Evolutionary conservation across 2,888 invertebrate species (phyloP), one percentile per base, ranked within the genome.

Genomic region (Leptopilina drosophilae): DNA sequence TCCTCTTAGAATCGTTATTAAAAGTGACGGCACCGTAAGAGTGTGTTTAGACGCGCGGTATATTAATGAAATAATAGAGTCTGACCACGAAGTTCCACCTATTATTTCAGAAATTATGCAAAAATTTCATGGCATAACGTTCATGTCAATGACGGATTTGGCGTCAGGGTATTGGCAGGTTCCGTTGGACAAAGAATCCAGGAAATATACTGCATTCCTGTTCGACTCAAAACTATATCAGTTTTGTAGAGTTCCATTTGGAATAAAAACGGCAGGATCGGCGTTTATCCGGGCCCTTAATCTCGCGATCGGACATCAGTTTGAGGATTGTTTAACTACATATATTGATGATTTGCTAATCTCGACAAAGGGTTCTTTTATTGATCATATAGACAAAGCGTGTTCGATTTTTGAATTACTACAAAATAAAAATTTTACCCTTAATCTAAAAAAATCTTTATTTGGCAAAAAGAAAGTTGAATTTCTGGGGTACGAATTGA

Each of bases 31-130:
- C 1, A 20, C 20, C 20, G 20, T 20, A 20, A 20, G 20, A 20
- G 20, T 20, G 20, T 20, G 20, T 20, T 20, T 20, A 20, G 20
- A 20, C 20, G 20, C 20, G 20, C 20, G 20, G 20, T 20, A 20
- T 20, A 20, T 20, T 20, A 20, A 20, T 20, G 20, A 20, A 20
- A 20, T 20, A 20, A 20, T 20, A 20, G 20, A 87, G 26, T 80
- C 85, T 0, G 88, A 90, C 77, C 81, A 85, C 7, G 88, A 89
- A 65, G 79, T 83, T n/a, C 84, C 82, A 5, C 85, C 85, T 0
- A 8, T 82, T 6, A 84, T 84, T 14, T 76, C 75, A n/a, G 59
- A 59, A 59, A 2, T 59, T 2, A n/a, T 59, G n/a, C 59, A 59
- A 59, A 59, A 59, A 2, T 59, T 59, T 59, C 2, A 59, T 6